These are phyloP conservation scores for Lithophane socia DNA, from an alignment of 2,888 invertebrate genomes.

Conservation along the genomic window DNA sequence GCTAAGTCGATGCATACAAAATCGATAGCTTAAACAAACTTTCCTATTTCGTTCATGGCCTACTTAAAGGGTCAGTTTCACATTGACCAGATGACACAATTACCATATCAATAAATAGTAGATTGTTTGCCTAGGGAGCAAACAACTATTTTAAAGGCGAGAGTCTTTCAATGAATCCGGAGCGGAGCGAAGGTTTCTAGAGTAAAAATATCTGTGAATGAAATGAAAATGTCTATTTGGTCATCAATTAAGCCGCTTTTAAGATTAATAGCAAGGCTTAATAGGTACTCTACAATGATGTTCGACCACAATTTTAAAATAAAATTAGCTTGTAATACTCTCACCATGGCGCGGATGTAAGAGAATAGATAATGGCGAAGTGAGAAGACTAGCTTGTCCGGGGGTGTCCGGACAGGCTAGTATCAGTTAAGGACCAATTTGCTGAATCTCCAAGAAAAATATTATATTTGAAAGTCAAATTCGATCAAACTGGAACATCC, in stretches of 20 bases:
- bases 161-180: too few relatives aligned
- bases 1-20: neutral
- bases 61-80: neutral
- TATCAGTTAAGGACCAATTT: neutral
- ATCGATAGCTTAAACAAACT: constrained; percentile 11
- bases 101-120: too few relatives aligned
- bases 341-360: neutral
- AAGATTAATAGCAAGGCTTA: neutral
- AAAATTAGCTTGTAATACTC: neutral
- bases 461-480: neutral
- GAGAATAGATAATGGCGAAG: neutral
- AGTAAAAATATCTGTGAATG: too few relatives aligned
- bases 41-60: neutral
- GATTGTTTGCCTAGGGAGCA: too few relatives aligned
- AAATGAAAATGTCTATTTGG: too few relatives aligned
- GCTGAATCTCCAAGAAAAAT: neutral
- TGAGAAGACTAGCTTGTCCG: too few relatives aligned
- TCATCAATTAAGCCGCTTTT: neutral
- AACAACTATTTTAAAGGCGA: too few relatives aligned
- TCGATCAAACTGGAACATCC: neutral
- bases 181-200: too few relatives aligned
- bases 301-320: neutral
- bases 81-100: neutral
- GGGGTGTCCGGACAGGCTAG: too few relatives aligned
- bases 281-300: neutral